These are phyloP conservation scores for Lottia scabra DNA, from an alignment of 2,888 invertebrate genomes.

Conservation along the genomic window DNA sequence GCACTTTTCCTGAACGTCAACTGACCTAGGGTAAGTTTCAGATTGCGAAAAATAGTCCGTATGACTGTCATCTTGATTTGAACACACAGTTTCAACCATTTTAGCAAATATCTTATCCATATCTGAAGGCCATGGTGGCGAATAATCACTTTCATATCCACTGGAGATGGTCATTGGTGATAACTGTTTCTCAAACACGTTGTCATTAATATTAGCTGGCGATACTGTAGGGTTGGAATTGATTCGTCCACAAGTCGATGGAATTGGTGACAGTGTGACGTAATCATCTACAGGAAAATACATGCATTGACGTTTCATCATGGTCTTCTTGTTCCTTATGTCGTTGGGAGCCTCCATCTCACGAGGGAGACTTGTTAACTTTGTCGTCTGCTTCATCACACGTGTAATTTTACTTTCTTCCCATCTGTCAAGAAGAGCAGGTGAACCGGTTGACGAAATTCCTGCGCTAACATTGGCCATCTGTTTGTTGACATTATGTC, in stretches of 20 bases:
- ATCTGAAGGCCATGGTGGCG: slow-evolving; percentile 9
- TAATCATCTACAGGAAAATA: slow-evolving; percentile 4
- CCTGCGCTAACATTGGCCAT: slow-evolving; percentile 2
- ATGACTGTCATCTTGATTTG: slow-evolving; percentile 8
- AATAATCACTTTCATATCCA: slow-evolving; percentile 21
- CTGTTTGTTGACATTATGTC: not conserved
- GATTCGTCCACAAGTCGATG: not conserved
- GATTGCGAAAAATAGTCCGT: slow-evolving; percentile 19
- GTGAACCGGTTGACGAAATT: not conserved
- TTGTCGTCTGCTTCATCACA: not conserved
- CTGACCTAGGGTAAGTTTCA: slow-evolving; percentile 13
- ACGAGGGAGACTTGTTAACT: not conserved
- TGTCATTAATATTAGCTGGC: not conserved
- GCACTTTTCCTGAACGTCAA: not conserved
- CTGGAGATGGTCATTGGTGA: slow-evolving; percentile 21
- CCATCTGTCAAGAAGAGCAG: not conserved
- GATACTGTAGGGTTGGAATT: not conserved
- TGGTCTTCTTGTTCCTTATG: not conserved
- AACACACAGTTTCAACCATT: not conserved
- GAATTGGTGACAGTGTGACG: not conserved
- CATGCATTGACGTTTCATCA: slow-evolving; percentile 3
- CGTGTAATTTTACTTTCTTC: not conserved
- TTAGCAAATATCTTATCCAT: not conserved
- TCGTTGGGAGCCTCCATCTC: not conserved
- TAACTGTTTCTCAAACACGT: slow-evolving; percentile 11